These are phyloP conservation scores for Probosciger aterrimus DNA, from an alignment of 2,113 vertebrate species.

Conservation along the genomic window DNA sequence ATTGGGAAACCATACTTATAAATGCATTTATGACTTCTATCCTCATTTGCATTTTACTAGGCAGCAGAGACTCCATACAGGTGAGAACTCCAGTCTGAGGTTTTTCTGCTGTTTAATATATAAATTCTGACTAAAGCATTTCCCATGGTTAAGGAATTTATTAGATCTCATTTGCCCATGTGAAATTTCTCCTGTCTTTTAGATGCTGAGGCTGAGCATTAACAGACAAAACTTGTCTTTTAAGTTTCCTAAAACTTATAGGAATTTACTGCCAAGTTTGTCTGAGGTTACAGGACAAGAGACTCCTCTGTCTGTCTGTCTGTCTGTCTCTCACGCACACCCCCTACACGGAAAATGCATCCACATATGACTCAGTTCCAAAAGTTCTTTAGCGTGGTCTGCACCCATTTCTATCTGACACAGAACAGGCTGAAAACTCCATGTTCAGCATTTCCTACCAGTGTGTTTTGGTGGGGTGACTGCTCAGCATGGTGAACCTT, in stretches of 20 bases:
- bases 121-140: constrained; percentile 24
- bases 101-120: not conserved
- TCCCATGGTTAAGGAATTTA: constrained; percentile 15
- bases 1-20: not conserved
- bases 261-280: constrained; percentile 10
- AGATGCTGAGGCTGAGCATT: not conserved
- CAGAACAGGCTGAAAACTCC: not conserved
- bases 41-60: not conserved
- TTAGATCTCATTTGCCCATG: not conserved
- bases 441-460: not conserved
- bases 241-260: constrained; percentile 1
- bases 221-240: not conserved
- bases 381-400: not conserved
- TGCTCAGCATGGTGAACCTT: not conserved
- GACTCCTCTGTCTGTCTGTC: not conserved
- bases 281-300: not conserved
- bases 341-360: not conserved
- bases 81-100: not conserved
- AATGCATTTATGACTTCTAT: not conserved
- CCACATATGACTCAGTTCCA: not conserved
- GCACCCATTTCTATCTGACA: not conserved
- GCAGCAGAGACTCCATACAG: not conserved
- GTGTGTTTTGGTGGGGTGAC: not conserved
- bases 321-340: not conserved
- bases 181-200: not conserved